A percentile compares a stretch with the other conserved stretches of the same genome.
Evolutionary conservation across 2,113 vertebrate species (phyloP).

Genomic region (Eulemur macaco): DNA sequence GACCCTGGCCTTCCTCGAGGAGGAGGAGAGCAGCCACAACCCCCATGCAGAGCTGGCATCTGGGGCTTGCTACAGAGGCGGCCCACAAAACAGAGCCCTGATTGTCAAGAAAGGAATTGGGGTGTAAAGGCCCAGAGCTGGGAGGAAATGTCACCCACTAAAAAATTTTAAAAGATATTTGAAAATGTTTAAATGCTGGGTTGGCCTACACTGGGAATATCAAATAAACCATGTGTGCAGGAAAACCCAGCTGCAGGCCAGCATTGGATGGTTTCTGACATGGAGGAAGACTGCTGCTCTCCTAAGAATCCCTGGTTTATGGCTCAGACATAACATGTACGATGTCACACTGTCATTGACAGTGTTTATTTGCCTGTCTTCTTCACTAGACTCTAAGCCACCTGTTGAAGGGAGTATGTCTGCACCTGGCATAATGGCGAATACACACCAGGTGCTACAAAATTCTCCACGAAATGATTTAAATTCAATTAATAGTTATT

Average conservation of each 20-base stretch:
- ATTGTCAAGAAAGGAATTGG: too few species aligned
- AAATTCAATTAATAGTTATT: background rate
- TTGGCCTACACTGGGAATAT: background rate
- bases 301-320: background rate
- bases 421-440: background rate
- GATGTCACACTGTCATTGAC: background rate
- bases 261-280: background rate
- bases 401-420: background rate
- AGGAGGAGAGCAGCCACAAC: too few species aligned
- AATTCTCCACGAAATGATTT: background rate
- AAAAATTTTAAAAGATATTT: background rate
- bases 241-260: background rate
- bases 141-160: too few species aligned
- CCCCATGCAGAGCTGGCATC: too few species aligned
- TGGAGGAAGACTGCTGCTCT: background rate
- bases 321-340: background rate
- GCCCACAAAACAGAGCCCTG: too few species aligned
- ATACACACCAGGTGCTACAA: background rate
- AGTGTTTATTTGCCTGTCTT: background rate
- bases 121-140: background rate
- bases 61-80: too few species aligned
- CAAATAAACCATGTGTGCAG: background rate
- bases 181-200: background rate
- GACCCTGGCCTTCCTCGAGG: too few species aligned
- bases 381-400: background rate